Conservation (phyloP, 2,888 invertebrate species). For the Drosophila lutescens region DNA sequence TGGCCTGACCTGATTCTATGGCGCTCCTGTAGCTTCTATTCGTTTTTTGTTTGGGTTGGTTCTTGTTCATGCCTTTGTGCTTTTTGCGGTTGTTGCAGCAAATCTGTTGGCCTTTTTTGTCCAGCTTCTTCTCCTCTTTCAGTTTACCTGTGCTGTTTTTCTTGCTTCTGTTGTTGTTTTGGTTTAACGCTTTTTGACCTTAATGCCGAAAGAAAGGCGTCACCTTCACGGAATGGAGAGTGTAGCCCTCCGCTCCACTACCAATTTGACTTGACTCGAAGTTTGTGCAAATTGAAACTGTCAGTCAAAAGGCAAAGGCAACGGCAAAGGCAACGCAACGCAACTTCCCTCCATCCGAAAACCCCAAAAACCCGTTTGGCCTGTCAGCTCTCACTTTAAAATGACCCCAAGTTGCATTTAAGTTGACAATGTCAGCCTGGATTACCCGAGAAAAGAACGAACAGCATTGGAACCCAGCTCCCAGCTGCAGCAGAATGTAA, state of each 20-base stretch:
- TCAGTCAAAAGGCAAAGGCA: conserved; percentile 56
- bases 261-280: conserved; percentile 25
- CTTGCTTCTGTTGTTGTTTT: conserved; percentile 55
- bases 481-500: conserved; percentile 9
- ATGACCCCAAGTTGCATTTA: conserved; percentile 39
- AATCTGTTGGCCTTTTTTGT: conserved; percentile 65
- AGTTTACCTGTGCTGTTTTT: conserved; percentile 32
- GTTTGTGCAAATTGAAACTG: conserved; percentile 67
- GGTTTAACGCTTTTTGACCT: conserved; percentile 79
- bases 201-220: conserved; percentile 76
- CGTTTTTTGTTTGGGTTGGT: conserved; percentile 8
- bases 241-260: conserved; percentile 3
- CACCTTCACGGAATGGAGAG: conserved; percentile 55
- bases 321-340: conserved; percentile 11
- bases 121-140: conserved; percentile 54
- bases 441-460: conserved; percentile 8
- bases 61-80: conserved; percentile 54
- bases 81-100: conserved; percentile 67
- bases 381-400: conserved; percentile 39
- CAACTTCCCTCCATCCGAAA: background rate
- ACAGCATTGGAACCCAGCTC: background rate
- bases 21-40: conserved; percentile 44
- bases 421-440: conserved; percentile 46
- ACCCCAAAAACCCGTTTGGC: conserved; percentile 6
- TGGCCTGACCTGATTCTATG: conserved; percentile 69